Percentiles rank a stretch among this genome's conserved stretches.
Evolutionary conservation across 2,113 vertebrate species (phyloP).

Genomic region (Xenopus laevis): DNA sequence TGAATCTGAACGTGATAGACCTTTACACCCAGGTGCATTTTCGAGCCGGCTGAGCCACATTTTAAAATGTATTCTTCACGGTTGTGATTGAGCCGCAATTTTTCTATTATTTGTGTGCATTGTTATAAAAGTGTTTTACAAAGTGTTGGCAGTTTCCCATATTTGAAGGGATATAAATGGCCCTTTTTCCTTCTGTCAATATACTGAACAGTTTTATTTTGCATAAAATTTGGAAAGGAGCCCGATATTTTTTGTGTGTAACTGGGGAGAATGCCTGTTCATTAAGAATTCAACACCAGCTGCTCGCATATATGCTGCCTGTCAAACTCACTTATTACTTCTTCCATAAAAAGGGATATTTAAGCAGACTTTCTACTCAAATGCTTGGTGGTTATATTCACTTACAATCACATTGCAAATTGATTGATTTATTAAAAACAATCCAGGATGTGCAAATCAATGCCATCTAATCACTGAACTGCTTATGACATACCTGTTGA

Average conservation of each 20-base stretch:
- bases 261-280: constrained; percentile 2
- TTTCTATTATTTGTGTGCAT: too few relatives aligned
- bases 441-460: background rate
- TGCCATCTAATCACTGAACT: background rate
- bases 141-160: too few relatives aligned
- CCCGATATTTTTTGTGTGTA: background rate
- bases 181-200: too few relatives aligned
- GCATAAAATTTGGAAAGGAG: constrained; percentile 4
- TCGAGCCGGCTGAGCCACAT: too few relatives aligned
- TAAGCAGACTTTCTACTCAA: background rate
- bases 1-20: too few relatives aligned
- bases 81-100: too few relatives aligned
- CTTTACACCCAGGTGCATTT: too few relatives aligned
- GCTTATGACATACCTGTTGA: background rate
- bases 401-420: constrained; percentile 6
- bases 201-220: too few relatives aligned
- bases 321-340: constrained; percentile 22
- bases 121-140: too few relatives aligned
- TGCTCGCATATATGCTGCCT: constrained; percentile 21
- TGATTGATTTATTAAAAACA: constrained; percentile 20
- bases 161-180: too few relatives aligned
- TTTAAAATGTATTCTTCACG: too few relatives aligned
- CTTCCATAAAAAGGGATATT: constrained; percentile 12
- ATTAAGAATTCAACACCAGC: constrained; percentile 26
- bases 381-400: background rate